Evolutionary conservation across 1,140 invertebrate genomes (phyloP).

Genomic region (Arion vulgaris): DNA sequence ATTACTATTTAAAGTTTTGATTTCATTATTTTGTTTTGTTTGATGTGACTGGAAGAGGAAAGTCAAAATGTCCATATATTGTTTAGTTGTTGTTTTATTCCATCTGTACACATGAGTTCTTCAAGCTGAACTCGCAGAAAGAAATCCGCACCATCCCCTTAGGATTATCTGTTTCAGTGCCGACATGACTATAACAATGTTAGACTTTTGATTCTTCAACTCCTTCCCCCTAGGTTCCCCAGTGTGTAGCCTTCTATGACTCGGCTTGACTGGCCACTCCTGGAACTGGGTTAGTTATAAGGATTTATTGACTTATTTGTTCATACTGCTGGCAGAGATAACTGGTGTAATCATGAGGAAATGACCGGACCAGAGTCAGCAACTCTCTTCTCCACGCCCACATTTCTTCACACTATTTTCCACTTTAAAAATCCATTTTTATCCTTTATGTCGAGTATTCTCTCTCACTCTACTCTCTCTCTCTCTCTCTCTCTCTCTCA

Average conservation of each 20-base stretch:
- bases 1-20: too few species aligned
- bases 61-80: not conserved
- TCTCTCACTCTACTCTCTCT: not conserved
- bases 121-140: not conserved
- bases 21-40: too few species aligned
- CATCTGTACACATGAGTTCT: conserved; percentile 2
- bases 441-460: too few species aligned
- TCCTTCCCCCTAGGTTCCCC: too few species aligned
- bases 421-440: not conserved
- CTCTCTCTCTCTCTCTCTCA: too few species aligned
- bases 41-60: too few species aligned
- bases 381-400: not conserved
- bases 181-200: not conserved
- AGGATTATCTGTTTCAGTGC: not conserved
- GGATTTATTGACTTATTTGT: not conserved
- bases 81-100: not conserved
- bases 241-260: not conserved
- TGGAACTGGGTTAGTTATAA: not conserved
- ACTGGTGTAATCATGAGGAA: not conserved
- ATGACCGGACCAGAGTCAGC: not conserved
- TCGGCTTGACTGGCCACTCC: not conserved
- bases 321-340: not conserved
- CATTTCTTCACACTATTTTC: not conserved
- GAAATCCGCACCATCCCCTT: not conserved
- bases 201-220: not conserved